Evolutionary conservation across 1,140 invertebrate genomes (phyloP).

Genomic region (Epicauta chinensis): DNA sequence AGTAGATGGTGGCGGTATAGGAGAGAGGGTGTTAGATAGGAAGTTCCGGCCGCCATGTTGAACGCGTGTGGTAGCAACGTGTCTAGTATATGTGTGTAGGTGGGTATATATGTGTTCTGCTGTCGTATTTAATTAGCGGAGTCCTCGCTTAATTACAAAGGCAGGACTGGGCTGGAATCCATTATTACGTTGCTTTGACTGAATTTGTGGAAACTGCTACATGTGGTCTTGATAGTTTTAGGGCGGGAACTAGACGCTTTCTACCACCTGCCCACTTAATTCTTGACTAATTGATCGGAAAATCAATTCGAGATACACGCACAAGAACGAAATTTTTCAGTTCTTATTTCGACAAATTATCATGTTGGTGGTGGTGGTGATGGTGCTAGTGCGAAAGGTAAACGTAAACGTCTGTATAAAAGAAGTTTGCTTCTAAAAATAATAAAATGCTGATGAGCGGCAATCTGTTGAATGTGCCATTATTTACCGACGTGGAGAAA

Average conservation of each 20-base stretch:
- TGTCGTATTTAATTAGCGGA: conserved; percentile 39
- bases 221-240: conserved; percentile 30
- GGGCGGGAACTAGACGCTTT: conserved; percentile 1
- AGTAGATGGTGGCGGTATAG: conserved; percentile 6
- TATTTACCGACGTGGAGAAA: conserved; percentile 39
- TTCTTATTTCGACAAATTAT: too few species aligned
- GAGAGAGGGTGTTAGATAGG: conserved; percentile 13
- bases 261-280: not conserved
- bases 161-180: conserved; percentile 34
- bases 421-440: conserved; percentile 23
- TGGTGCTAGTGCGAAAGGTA: too few species aligned
- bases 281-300: too few species aligned
- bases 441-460: conserved; percentile 36
- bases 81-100: conserved; percentile 9
- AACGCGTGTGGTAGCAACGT: conserved; percentile 33
- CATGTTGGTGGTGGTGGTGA: too few species aligned
- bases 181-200: conserved; percentile 34
- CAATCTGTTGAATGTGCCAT: conserved; percentile 40
- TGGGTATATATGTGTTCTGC: conserved; percentile 6
- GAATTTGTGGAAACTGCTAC: conserved; percentile 34
- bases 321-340: too few species aligned
- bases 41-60: conserved; percentile 34
- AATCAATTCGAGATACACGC: too few species aligned
- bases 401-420: too few species aligned
- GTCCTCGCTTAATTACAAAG: conserved; percentile 38